Conservation (phyloP, 2,888 invertebrate species). For the Andricus curvator region DNA sequence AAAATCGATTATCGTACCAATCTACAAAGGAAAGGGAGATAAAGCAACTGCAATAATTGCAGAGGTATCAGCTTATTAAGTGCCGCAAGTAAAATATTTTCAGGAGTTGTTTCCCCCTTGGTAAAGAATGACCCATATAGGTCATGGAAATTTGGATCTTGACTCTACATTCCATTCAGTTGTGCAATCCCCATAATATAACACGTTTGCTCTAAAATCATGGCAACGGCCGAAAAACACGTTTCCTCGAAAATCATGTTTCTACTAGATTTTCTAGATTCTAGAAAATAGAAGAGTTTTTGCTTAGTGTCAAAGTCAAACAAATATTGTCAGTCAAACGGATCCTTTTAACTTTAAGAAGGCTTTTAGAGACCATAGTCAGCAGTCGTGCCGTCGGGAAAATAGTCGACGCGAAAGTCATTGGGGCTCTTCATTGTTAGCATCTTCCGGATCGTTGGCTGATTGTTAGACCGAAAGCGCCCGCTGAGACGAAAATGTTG, state of each 20-base stretch:
- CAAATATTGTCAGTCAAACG: conserved; percentile 36
- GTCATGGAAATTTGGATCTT: background rate
- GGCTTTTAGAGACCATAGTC: background rate
- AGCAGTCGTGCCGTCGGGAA: conserved; percentile 27
- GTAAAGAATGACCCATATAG: too few relatives aligned
- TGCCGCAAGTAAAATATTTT: too few relatives aligned
- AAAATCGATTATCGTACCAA: too few relatives aligned
- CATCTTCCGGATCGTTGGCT: conserved; percentile 44
- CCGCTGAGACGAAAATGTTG: conserved; percentile 72
- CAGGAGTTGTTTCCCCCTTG: too few relatives aligned
- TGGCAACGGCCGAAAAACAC: conserved; percentile 32
- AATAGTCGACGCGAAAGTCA: conserved; percentile 39
- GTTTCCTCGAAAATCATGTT: conserved; percentile 15
- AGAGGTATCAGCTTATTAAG: too few relatives aligned
- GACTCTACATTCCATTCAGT: background rate
- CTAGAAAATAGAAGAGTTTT: conserved; percentile 35
- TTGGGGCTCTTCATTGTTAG: conserved; percentile 45
- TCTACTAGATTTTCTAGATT: background rate
- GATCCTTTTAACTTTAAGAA: conserved; percentile 24
- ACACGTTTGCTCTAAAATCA: background rate
- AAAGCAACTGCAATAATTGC: too few relatives aligned
- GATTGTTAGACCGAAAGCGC: conserved; percentile 54
- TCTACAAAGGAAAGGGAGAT: too few relatives aligned
- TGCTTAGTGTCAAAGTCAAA: conserved; percentile 34
- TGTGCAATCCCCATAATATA: background rate